A percentile compares a stretch with the other conserved stretches of the same genome.
phyloP scores from a whole-genome alignment of 1,140 invertebrate species.

The Drosophila burlai region DNA sequence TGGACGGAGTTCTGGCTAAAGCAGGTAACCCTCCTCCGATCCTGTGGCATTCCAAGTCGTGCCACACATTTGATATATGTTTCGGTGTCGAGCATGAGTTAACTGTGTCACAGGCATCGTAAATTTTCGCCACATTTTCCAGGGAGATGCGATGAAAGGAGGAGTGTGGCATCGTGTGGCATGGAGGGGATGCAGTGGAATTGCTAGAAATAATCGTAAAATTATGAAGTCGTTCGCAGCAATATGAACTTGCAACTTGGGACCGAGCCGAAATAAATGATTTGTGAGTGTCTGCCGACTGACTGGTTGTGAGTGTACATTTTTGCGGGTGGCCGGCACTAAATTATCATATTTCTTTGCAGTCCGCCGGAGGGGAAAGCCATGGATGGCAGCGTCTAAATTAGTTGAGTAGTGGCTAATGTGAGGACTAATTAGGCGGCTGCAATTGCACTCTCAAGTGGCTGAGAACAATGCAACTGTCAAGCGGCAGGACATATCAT shows the following conservation, averaged over 20 bases:
- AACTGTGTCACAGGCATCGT: constrained; percentile 83
- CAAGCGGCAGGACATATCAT: constrained; percentile 50
- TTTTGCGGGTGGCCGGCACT: constrained; percentile 68
- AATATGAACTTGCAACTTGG: constrained; percentile 61
- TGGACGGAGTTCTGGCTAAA: constrained; percentile 33
- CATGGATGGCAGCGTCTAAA: neutral
- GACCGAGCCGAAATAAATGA: constrained; percentile 61
- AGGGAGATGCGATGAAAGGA: constrained; percentile 13
- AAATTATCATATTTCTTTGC: constrained; percentile 61
- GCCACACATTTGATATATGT: constrained; percentile 84
- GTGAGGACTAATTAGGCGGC: constrained; percentile 69
- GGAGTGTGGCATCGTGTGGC: constrained; percentile 2
- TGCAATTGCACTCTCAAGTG: constrained; percentile 79
- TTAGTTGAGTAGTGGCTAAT: constrained; percentile 39
- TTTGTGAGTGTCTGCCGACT: constrained; percentile 53
- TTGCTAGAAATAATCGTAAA: constrained; percentile 83
- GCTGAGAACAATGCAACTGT: constrained; percentile 70
- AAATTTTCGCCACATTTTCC: constrained; percentile 77
- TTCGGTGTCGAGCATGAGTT: constrained; percentile 83
- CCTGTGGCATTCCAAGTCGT: constrained; percentile 70
- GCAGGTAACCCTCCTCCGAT: constrained; percentile 43
- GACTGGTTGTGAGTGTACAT: constrained; percentile 19
- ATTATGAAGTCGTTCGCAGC: constrained; percentile 72
- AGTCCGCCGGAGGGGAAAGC: neutral
- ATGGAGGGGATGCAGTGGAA: constrained; percentile 63